A percentile compares a stretch with the other conserved stretches of the same genome.
phyloP scores from a whole-genome alignment of 2,888 invertebrate genomes.

The Oasisia sp. region DNA sequence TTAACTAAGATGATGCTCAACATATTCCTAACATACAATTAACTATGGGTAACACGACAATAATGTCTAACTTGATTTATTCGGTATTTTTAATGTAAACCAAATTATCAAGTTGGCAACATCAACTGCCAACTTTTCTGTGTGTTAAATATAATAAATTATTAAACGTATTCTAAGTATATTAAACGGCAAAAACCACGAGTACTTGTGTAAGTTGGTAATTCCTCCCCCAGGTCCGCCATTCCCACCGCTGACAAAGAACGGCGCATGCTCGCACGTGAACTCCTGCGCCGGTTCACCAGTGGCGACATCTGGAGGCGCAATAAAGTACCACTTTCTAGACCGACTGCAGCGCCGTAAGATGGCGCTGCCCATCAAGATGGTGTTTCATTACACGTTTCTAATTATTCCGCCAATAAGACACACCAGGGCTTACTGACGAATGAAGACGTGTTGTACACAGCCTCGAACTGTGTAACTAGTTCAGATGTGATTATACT shows the following conservation, averaged over 20 bases:
- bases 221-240: not conserved
- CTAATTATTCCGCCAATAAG: not conserved
- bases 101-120: not conserved
- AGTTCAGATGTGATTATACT: too few relatives aligned
- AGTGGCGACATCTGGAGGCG: slow-evolving; percentile 13
- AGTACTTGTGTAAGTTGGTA: not conserved
- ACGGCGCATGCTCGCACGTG: slow-evolving; percentile 5
- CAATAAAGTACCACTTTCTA: not conserved
- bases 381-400: not conserved
- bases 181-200: not conserved
- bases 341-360: not conserved
- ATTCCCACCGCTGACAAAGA: slow-evolving; percentile 20
- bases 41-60: too few relatives aligned
- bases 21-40: too few relatives aligned
- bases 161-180: not conserved
- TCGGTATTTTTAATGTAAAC: too few relatives aligned
- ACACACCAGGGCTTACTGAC: not conserved
- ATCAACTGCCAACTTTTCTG: not conserved
- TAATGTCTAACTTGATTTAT: too few relatives aligned
- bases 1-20: too few relatives aligned
- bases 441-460: too few relatives aligned
- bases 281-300: slow-evolving; percentile 14
- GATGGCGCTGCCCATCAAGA: not conserved
- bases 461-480: too few relatives aligned
- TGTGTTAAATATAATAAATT: not conserved